Evolutionary conservation across 2,888 invertebrate species (phyloP).

Genomic region (Caradrina clavipalpis): DNA sequence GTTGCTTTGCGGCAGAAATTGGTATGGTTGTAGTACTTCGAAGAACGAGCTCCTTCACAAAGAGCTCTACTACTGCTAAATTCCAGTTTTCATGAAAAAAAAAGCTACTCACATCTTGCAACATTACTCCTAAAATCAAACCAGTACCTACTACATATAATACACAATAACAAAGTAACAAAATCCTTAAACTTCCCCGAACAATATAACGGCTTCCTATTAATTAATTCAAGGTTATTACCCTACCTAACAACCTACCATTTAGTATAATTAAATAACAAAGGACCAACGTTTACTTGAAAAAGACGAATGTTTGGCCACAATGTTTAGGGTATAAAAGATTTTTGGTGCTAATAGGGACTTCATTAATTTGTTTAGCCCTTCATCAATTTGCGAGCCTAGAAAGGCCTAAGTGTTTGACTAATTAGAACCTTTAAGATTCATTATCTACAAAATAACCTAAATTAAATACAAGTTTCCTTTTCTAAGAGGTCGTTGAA

Average conservation of each 20-base stretch:
- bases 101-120: too few species aligned
- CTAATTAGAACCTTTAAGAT: constrained; percentile 27
- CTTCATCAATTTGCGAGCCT: constrained; percentile 20
- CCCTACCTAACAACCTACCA: constrained; percentile 1
- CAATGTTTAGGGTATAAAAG: not conserved
- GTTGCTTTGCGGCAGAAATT: too few species aligned
- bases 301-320: not conserved
- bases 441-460: constrained; percentile 12
- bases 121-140: too few species aligned
- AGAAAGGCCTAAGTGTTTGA: constrained; percentile 31
- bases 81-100: too few species aligned
- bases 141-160: too few species aligned
- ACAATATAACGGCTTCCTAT: constrained; percentile 9
- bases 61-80: too few species aligned
- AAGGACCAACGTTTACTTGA: constrained; percentile 8
- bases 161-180: not conserved
- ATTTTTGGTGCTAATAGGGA: constrained; percentile 9
- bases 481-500: constrained; percentile 1
- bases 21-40: too few species aligned
- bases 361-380: constrained; percentile 42
- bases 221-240: constrained; percentile 13
- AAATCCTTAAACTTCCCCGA: not conserved
- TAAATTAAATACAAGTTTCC: not conserved
- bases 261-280: constrained; percentile 41
- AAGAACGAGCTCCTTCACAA: too few species aligned